Conservation (phyloP, 2,113 vertebrate species). For the Calypte anna region DNA sequence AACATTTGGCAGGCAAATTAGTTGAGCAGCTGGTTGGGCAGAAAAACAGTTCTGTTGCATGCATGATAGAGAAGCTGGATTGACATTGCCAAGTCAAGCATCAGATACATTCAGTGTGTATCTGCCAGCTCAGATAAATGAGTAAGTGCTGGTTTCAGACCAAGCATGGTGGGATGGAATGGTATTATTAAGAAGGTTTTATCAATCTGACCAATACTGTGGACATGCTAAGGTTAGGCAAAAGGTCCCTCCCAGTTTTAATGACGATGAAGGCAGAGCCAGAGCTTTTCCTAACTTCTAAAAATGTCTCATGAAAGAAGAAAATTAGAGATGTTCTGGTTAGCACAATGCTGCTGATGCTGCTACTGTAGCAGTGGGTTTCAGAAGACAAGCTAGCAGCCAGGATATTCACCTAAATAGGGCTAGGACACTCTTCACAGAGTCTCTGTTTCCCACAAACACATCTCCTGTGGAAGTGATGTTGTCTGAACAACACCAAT, state of each 20-base stretch:
- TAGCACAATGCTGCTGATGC: neutral
- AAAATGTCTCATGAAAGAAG: neutral
- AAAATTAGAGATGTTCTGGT: slow-evolving; percentile 1
- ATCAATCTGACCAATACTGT: neutral
- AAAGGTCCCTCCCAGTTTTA: neutral
- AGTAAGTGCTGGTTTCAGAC: neutral
- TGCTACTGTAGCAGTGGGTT: neutral
- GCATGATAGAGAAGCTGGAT: neutral
- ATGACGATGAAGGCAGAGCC: neutral
- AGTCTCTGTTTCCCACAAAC: slow-evolving; percentile 6
- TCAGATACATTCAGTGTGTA: neutral
- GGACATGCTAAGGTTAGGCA: neutral
- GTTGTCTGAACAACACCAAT: neutral
- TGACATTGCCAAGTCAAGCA: neutral
- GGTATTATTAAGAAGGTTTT: neutral
- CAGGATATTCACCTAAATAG: slow-evolving; percentile 23
- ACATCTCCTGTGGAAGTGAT: neutral
- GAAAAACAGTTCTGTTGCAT: neutral
- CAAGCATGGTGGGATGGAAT: neutral
- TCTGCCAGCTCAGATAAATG: neutral
- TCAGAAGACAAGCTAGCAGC: slow-evolving; percentile 10
- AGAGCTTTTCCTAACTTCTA: neutral
- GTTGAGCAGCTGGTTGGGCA: neutral
- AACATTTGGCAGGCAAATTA: neutral
- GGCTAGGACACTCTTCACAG: slow-evolving; percentile 24